phyloP scores from a whole-genome alignment of 2,888 invertebrate species.

The Synergus laeviventris region DNA sequence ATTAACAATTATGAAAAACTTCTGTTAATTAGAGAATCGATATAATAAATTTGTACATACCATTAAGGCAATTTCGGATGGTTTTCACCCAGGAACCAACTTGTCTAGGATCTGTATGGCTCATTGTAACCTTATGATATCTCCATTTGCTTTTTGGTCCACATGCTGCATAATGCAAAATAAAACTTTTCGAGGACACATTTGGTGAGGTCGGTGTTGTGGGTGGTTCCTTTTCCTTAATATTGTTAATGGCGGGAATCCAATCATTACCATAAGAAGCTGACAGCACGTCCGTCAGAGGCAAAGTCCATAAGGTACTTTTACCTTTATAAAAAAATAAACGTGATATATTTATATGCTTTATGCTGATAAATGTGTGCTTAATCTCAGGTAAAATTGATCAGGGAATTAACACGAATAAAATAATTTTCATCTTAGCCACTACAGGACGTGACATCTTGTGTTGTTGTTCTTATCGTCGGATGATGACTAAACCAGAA shows the following conservation, averaged over 20 bases:
- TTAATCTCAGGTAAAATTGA: background rate
- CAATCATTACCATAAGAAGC: constrained; percentile 77
- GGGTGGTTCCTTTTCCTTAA: constrained; percentile 62
- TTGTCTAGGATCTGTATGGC: constrained; percentile 80
- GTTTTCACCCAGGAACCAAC: constrained; percentile 82
- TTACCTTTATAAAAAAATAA: too few relatives aligned
- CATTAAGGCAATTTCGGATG: constrained; percentile 77
- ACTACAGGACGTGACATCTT: background rate
- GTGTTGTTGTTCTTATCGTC: background rate
- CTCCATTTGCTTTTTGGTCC: constrained; percentile 80
- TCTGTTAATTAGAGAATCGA: background rate
- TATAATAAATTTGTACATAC: constrained; percentile 72
- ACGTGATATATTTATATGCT: too few relatives aligned
- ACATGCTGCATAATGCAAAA: constrained; percentile 81
- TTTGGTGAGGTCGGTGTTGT: constrained; percentile 56
- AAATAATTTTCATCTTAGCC: background rate
- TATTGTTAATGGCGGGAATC: constrained; percentile 71
- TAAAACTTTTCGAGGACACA: constrained; percentile 76
- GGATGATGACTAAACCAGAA: background rate
- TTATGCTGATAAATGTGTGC: background rate
- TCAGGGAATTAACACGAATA: background rate
- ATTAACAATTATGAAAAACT: background rate
- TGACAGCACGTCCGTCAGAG: constrained; percentile 79
- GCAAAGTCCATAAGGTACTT: constrained; percentile 78
- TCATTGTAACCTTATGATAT: constrained; percentile 78